These are phyloP conservation scores for Heliconius nattereri DNA, from an alignment of 1,140 invertebrate genomes.

Conservation along the genomic window DNA sequence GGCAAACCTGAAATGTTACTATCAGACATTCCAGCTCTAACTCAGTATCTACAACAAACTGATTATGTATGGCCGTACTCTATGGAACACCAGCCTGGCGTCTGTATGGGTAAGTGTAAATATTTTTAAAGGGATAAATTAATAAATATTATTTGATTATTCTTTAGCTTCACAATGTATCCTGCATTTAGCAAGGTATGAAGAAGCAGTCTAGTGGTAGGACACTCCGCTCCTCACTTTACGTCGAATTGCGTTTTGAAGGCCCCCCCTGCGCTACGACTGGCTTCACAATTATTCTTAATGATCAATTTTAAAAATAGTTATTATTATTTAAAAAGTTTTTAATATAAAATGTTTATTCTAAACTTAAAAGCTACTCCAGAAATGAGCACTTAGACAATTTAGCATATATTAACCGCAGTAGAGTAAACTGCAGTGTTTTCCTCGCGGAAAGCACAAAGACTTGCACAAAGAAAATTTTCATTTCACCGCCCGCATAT, in stretches of 20 bases:
- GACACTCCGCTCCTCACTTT: too few relatives aligned
- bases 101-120: conserved; percentile 59
- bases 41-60: conserved; percentile 87
- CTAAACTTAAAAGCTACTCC: background rate
- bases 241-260: too few relatives aligned
- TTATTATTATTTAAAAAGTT: background rate
- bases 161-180: too few relatives aligned
- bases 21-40: conserved; percentile 87
- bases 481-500: background rate
- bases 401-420: conserved; percentile 9
- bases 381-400: background rate
- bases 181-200: too few relatives aligned
- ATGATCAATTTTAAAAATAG: background rate
- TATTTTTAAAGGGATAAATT: too few relatives aligned
- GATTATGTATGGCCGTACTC: conserved; percentile 95
- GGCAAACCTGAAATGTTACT: conserved; percentile 91
- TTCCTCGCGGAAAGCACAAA: conserved; percentile 4
- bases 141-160: too few relatives aligned
- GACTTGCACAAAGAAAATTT: conserved; percentile 6
- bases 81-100: conserved; percentile 85
- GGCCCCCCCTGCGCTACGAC: too few relatives aligned
- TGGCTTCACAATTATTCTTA: too few relatives aligned
- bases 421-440: background rate
- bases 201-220: too few relatives aligned
- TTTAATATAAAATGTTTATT: background rate